Percentiles rank a stretch among this genome's conserved stretches.
Evolutionary conservation across 2,888 invertebrate genomes (phyloP).

Genomic region (Nomada hirtipes): DNA sequence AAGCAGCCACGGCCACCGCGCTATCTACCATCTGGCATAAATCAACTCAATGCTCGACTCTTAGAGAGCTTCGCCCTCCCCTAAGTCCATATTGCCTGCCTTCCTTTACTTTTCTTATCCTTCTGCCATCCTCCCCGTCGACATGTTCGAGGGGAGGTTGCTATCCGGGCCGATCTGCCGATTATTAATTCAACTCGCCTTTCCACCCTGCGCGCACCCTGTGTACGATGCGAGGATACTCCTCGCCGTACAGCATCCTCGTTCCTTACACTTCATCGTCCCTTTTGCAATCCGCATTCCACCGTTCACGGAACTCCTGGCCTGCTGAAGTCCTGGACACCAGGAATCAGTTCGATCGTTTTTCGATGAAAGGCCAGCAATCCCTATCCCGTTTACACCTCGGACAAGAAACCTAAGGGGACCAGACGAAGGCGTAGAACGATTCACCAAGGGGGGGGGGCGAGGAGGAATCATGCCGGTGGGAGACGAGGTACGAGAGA

Average conservation of each 20-base stretch:
- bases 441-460: background rate
- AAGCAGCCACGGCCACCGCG: conserved; percentile 74
- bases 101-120: conserved; percentile 67
- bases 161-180: conserved; percentile 80
- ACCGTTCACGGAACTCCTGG: conserved; percentile 34
- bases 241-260: conserved; percentile 24
- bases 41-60: conserved; percentile 83
- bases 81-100: conserved; percentile 79
- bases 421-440: background rate
- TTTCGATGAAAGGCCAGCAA: conserved; percentile 52
- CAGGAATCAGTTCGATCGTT: conserved; percentile 34
- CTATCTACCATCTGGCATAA: conserved; percentile 84
- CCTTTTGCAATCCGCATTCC: conserved; percentile 10
- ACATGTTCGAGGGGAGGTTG: conserved; percentile 69
- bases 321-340: conserved; percentile 4
- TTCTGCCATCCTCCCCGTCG: conserved; percentile 46
- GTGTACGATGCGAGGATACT: conserved; percentile 36
- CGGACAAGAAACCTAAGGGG: conserved; percentile 42
- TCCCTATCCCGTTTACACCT: conserved; percentile 58
- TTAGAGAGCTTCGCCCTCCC: conserved; percentile 78
- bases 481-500: conserved; percentile 48
- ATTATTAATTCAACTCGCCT: conserved; percentile 82
- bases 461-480: background rate
- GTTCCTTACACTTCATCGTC: background rate
- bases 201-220: conserved; percentile 66